These are phyloP conservation scores for Lasioglossum oenotherae DNA, from an alignment of 2,888 invertebrate genomes.

Conservation along the genomic window DNA sequence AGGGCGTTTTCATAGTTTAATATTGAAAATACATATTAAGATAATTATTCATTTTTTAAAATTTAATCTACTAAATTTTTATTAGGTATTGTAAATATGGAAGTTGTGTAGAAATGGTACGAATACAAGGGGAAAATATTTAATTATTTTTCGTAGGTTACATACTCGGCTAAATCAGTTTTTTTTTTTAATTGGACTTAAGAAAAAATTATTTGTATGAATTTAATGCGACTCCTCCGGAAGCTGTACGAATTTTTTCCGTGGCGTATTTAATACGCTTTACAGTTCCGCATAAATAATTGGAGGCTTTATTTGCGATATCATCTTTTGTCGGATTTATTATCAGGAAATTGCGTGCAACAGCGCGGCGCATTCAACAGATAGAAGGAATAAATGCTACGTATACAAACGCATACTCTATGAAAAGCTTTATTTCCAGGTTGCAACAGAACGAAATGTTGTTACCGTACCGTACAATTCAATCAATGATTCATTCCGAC, in stretches of 20 bases:
- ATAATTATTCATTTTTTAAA: too few relatives aligned
- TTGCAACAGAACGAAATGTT: neutral
- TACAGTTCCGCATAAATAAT: neutral
- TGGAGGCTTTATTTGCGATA: slow-evolving; percentile 1
- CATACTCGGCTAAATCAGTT: neutral
- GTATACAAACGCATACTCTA: neutral
- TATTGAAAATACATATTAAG: too few relatives aligned
- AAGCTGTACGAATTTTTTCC: neutral
- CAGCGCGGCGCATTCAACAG: neutral
- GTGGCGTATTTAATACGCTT: neutral
- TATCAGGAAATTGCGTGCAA: neutral
- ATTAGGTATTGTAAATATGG: neutral
- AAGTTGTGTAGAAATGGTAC: neutral
- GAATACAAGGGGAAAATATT: neutral
- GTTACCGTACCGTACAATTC: slow-evolving; percentile 5
- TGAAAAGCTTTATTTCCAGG: neutral
- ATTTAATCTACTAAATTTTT: too few relatives aligned
- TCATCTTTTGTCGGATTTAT: neutral
- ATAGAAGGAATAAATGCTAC: neutral
- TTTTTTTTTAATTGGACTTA: neutral
- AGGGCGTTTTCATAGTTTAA: too few relatives aligned
- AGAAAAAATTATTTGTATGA: neutral
- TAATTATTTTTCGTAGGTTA: neutral
- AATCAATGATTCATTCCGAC: slow-evolving; percentile 4
- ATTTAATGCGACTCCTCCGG: neutral